phyloP scores from a whole-genome alignment of 1,140 invertebrate genomes.

The Muscidifurax raptorellus region DNA sequence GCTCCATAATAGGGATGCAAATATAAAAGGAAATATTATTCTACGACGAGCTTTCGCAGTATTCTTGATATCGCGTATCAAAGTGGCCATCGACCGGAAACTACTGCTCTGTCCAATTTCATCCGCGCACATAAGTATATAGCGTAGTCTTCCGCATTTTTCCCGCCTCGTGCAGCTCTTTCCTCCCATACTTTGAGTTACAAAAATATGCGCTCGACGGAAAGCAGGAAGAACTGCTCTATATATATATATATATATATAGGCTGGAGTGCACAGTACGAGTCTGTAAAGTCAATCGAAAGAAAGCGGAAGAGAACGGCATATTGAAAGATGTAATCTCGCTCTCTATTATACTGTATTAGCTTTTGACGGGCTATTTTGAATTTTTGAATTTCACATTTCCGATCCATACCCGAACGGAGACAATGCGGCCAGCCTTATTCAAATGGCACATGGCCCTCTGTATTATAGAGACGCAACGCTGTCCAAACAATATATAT shows the following conservation, averaged over 20 bases:
- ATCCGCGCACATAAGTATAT: neutral
- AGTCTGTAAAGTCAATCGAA: neutral
- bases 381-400: neutral
- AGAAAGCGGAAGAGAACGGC: neutral
- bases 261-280: too few relatives aligned
- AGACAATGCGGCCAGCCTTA: too few relatives aligned
- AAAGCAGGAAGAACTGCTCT: too few relatives aligned
- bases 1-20: neutral
- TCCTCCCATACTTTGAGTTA: neutral
- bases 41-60: neutral
- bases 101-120: neutral
- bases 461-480: too few relatives aligned
- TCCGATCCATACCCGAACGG: too few relatives aligned
- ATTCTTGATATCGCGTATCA: constrained; percentile 22
- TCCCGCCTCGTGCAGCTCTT: too few relatives aligned
- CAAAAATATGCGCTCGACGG: neutral
- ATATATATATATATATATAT: too few relatives aligned
- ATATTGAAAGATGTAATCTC: neutral
- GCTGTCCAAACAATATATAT: too few relatives aligned
- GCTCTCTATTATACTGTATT: too few relatives aligned
- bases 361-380: neutral
- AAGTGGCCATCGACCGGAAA: neutral
- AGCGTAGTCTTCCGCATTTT: too few relatives aligned
- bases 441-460: too few relatives aligned
- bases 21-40: constrained; percentile 29